Evolutionary conservation across 1,140 invertebrate genomes (phyloP).

Genomic region (Marisa cornuarietis): DNA sequence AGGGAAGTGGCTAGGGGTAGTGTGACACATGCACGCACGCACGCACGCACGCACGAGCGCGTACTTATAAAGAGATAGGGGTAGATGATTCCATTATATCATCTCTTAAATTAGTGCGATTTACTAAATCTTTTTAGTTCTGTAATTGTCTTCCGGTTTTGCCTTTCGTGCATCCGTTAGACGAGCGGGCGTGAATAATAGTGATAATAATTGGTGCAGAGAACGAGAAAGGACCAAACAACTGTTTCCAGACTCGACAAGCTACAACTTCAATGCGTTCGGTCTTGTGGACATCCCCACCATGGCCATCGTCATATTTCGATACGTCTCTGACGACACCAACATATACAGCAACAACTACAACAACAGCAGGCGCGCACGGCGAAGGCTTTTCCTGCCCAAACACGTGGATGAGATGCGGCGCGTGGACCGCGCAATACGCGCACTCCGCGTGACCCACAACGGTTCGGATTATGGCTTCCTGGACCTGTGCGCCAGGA

Average conservation of each 20-base stretch:
- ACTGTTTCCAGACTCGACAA: conserved; percentile 14
- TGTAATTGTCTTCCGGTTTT: conserved; percentile 6
- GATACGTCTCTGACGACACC: not conserved
- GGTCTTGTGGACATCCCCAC: conserved; percentile 11
- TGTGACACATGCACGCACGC: not conserved
- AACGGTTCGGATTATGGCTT: not conserved
- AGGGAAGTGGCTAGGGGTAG: not conserved
- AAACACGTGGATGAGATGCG: no score
- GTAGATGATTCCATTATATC: not conserved
- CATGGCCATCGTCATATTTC: conserved; percentile 7
- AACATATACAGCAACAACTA: no score
- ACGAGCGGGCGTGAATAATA: no score
- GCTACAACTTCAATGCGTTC: conserved; percentile 15
- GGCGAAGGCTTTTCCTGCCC: no score
- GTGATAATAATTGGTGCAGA: not conserved
- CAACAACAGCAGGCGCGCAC: no score
- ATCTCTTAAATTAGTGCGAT: conserved; percentile 8
- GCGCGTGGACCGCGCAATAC: no score
- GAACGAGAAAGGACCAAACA: conserved; percentile 10
- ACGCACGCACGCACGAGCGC: not conserved
- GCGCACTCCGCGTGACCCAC: no score
- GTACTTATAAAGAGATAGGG: not conserved
- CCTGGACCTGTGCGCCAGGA: conserved; percentile 4
- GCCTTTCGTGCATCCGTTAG: not conserved
- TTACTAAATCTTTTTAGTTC: conserved; percentile 13